These are phyloP conservation scores for Mastomys coucha DNA, from an alignment of 2,113 vertebrate genomes.

Conservation along the genomic window DNA sequence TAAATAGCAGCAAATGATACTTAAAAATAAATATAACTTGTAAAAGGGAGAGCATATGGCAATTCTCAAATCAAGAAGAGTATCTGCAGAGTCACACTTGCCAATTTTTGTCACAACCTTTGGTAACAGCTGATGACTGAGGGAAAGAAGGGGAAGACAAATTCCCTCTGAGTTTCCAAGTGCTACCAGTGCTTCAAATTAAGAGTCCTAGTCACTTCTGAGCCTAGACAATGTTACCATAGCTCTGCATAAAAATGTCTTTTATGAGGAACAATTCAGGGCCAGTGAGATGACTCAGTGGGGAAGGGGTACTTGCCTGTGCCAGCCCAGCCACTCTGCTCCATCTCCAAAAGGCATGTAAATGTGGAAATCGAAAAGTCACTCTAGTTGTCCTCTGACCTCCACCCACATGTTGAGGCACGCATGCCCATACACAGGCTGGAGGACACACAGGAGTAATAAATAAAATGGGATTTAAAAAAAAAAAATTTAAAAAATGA, in stretches of 20 bases:
- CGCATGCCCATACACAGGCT: neutral
- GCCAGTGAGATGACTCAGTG: neutral
- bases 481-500: neutral
- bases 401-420: too few relatives aligned
- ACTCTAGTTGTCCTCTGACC: neutral
- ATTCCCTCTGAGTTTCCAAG: constrained; percentile 45
- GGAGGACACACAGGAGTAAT: neutral
- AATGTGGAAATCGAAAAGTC: neutral
- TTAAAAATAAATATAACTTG: constrained; percentile 75
- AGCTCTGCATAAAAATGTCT: neutral
- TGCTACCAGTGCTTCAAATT: constrained; percentile 43
- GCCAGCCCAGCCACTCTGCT: neutral
- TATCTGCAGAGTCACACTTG: constrained; percentile 58
- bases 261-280: neutral
- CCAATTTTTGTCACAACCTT: constrained; percentile 74
- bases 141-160: constrained; percentile 48
- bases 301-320: neutral
- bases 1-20: constrained; percentile 76
- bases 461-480: neutral
- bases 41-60: constrained; percentile 77
- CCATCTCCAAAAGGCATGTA: neutral
- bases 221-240: neutral
- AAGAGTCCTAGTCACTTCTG: neutral
- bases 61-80: constrained; percentile 70
- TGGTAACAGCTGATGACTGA: constrained; percentile 64